phyloP scores from a whole-genome alignment of 2,113 vertebrate genomes.

The Ophiodon elongatus region DNA sequence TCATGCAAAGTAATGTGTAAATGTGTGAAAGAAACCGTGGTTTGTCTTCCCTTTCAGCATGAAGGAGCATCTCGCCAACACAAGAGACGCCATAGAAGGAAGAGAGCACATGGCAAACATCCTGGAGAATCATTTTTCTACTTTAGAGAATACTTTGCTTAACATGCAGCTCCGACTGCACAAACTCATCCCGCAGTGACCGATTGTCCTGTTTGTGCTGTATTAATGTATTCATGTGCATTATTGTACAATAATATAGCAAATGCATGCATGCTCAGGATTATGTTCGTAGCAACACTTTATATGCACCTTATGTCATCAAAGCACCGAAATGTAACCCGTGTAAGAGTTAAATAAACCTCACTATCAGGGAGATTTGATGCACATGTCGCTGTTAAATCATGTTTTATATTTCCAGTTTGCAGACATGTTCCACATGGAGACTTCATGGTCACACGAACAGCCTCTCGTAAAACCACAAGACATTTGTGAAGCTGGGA shows the following conservation, averaged over 20 bases:
- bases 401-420: neutral
- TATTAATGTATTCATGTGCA: constrained; percentile 37
- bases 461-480: constrained; percentile 25
- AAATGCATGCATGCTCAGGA: constrained; percentile 37
- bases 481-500: neutral
- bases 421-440: neutral
- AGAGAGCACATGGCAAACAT: constrained; percentile 63
- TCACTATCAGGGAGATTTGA: constrained; percentile 11
- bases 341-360: constrained; percentile 26
- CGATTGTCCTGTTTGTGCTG: neutral
- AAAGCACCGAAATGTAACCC: neutral
- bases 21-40: neutral
- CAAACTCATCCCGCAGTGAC: constrained; percentile 75
- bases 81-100: constrained; percentile 65
- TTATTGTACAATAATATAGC: constrained; percentile 7
- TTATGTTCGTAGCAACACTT: constrained; percentile 21
- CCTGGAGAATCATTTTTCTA: constrained; percentile 79
- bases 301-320: constrained; percentile 30
- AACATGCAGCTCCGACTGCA: constrained; percentile 76
- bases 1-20: neutral
- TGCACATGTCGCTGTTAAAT: constrained; percentile 13
- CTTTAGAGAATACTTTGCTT: constrained; percentile 77
- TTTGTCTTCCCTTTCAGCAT: constrained; percentile 69
- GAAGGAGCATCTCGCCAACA: constrained; percentile 75
- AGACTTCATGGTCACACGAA: constrained; percentile 18